A percentile compares a stretch with the other conserved stretches of the same genome.
phyloP scores from a whole-genome alignment of 2,888 invertebrate species.

The Julus scandinavius region DNA sequence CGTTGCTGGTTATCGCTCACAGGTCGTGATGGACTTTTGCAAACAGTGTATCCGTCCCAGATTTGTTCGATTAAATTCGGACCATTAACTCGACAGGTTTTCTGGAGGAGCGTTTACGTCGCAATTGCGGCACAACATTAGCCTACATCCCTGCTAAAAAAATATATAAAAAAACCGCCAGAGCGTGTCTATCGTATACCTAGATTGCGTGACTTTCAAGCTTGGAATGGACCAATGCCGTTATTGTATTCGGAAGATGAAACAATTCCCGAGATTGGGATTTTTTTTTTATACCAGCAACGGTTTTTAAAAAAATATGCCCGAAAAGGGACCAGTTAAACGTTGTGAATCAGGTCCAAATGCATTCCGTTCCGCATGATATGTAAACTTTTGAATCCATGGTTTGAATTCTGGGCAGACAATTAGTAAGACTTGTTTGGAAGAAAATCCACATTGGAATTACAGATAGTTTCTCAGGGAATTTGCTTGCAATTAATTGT shows the following conservation, averaged over 20 bases:
- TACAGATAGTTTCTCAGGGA: too few species aligned
- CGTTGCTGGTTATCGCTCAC: background rate
- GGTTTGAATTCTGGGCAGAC: too few species aligned
- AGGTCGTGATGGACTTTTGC: background rate
- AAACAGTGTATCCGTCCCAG: background rate
- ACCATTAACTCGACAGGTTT: constrained; percentile 24
- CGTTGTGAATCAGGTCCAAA: too few species aligned
- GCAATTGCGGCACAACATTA: background rate
- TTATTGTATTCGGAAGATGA: background rate
- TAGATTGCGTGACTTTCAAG: background rate
- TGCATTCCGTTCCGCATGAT: too few species aligned
- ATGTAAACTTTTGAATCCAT: too few species aligned
- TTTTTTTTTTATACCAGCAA: background rate
- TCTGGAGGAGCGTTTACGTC: constrained; percentile 7
- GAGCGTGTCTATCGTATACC: background rate
- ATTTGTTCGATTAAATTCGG: background rate
- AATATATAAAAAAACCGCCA: too few species aligned
- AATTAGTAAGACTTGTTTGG: too few species aligned
- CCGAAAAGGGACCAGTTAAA: background rate
- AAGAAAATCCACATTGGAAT: too few species aligned
- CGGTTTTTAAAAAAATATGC: background rate
- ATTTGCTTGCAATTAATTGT: too few species aligned
- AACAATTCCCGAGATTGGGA: background rate
- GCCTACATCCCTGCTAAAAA: too few species aligned
- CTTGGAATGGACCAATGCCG: background rate